Conservation (phyloP, 2,888 invertebrate species). For the Darwinula stevensoni region DNA sequence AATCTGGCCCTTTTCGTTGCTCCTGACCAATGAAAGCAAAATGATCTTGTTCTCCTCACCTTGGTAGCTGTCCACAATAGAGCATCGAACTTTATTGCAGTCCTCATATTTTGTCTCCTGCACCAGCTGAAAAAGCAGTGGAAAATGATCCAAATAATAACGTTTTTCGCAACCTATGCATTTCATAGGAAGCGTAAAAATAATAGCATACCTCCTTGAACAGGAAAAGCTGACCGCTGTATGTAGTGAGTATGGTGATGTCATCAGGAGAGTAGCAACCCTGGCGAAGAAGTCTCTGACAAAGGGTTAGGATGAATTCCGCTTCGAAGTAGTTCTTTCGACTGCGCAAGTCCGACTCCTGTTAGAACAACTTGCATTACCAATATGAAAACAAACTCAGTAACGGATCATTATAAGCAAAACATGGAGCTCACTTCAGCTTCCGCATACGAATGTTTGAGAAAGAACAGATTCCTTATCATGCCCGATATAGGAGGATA, state of each 20-base stretch:
- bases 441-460: slow-evolving; percentile 28
- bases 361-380: too few species aligned
- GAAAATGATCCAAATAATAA: too few species aligned
- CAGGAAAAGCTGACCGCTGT: slow-evolving; percentile 33
- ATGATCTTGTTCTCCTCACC: slow-evolving; percentile 51
- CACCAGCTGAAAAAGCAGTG: too few species aligned
- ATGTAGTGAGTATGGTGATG: slow-evolving; percentile 40
- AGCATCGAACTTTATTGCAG: slow-evolving; percentile 28
- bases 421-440: slow-evolving; percentile 20
- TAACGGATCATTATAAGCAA: too few species aligned
- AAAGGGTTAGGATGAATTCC: slow-evolving; percentile 26
- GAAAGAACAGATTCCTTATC: slow-evolving; percentile 31
- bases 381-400: too few species aligned
- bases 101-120: too few species aligned
- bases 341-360: slow-evolving; percentile 16
- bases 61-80: slow-evolving; percentile 47
- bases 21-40: slow-evolving; percentile 43
- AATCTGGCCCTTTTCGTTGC: slow-evolving; percentile 30
- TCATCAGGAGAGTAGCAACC: slow-evolving; percentile 26
- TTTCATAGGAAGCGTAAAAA: too few species aligned
- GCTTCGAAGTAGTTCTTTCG: slow-evolving; percentile 32
- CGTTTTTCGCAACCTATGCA: too few species aligned
- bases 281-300: slow-evolving; percentile 28
- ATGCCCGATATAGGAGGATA: slow-evolving; percentile 30
- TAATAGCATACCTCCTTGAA: slow-evolving; percentile 20